phyloP scores from a whole-genome alignment of 2,113 vertebrate genomes.

The Lepisosteus oculatus region DNA sequence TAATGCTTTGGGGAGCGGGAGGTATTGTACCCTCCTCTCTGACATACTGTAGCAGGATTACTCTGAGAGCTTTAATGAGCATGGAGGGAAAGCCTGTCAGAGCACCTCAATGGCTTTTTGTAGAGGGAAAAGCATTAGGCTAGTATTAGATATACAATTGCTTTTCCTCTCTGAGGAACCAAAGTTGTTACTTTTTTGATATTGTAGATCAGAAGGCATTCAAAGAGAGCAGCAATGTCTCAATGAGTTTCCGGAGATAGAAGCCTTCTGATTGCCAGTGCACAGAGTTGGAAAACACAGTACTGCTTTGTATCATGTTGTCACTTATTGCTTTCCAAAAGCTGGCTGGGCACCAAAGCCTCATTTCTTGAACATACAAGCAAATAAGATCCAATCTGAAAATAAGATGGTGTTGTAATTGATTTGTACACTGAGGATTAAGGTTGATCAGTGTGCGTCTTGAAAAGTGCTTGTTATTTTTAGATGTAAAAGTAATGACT shows the following conservation, averaged over 20 bases:
- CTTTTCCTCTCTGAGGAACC: background rate
- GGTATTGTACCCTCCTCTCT: background rate
- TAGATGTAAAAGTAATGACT: too few species aligned
- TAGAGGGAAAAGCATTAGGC: background rate
- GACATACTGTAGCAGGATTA: background rate
- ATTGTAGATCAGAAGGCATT: background rate
- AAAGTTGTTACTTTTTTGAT: background rate
- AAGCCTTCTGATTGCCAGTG: background rate
- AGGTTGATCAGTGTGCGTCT: too few species aligned
- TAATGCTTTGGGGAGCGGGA: conserved; percentile 1
- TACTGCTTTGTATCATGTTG: too few species aligned
- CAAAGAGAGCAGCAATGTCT: background rate
- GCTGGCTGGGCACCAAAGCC: too few species aligned
- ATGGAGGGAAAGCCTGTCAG: background rate
- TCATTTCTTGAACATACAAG: too few species aligned
- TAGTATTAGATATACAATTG: background rate
- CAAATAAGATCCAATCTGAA: too few species aligned
- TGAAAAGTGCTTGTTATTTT: too few species aligned
- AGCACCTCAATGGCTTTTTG: background rate
- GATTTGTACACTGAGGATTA: too few species aligned
- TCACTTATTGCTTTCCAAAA: too few species aligned
- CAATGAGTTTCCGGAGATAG: background rate
- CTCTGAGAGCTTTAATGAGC: background rate
- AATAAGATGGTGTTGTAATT: too few species aligned
- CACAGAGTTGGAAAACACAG: too few species aligned